Base-by-base conservation (phyloP, 1,140 invertebrate genomes). In the Lineus longissimus region DNA sequence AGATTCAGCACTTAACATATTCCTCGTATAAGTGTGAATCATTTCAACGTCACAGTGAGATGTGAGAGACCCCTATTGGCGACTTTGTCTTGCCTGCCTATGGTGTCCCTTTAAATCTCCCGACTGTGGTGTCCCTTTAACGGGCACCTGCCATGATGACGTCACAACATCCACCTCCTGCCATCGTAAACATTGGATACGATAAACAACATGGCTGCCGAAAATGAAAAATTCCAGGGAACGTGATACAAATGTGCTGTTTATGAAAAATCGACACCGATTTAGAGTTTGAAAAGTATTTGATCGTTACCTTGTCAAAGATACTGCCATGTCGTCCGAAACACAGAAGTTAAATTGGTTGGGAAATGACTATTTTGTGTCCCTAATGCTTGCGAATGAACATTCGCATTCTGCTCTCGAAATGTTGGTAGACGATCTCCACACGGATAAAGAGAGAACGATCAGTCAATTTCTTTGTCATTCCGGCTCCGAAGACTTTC, bases 381-480 rank as follows among this genome's bases (percentile, higher is more conserved):
- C 69, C 29, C 64, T 80, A 40, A 73, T 78, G 64, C 61, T 29
- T 4, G 47, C 55, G 7, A 73, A 77, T 47, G 72, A 72, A 59
- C 62, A 66, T 27, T 66, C 75, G 22, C 68, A 73, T 47, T 54
- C 65, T 2, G 76, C 76, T 17, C 61, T 80, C 45, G 78, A 80
- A 72, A 73, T 76, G 69, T 69, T 79, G 33, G 77, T 81, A 7
- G 77, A 81, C 65, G 79, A 81, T 70, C 61, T 81, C 15, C 79
- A 81, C 66, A 58, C 70, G 17, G 73, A 77, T 22, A 80, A 80
- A 65, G 79, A 81, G 25, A 64, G 64, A 27, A 80, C 79, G 17
- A 73, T 81, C 15, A 65, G 62, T 45, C 72, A 63, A 33, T 79
- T 81, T 67, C 51, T 81, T 11, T 70, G 72, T 59, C 77, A 81